Percentiles rank a stretch among this genome's conserved stretches.
Conservation (phyloP, 2,113 vertebrate genomes). For the Saccopteryx leptura region DNA sequence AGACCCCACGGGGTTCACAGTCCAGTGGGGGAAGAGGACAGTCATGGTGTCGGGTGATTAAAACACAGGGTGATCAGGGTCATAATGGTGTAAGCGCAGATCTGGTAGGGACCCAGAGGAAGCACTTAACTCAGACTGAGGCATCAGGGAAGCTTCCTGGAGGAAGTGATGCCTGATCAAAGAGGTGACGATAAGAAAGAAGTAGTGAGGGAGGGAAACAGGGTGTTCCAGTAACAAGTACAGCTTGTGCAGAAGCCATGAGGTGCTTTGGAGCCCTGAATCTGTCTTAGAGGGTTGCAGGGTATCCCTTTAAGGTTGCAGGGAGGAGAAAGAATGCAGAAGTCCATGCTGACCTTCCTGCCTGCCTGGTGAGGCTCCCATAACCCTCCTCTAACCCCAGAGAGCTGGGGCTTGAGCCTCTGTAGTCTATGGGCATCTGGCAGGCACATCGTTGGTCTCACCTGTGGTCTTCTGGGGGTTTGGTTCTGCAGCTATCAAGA, state of each 20-base stretch:
- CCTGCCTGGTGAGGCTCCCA: not conserved
- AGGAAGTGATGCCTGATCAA: not conserved
- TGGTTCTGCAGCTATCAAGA: not conserved
- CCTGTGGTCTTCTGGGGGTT: not conserved
- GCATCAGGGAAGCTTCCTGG: not conserved
- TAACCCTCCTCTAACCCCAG: not conserved
- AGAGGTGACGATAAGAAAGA: not conserved
- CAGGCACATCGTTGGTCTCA: accelerated
- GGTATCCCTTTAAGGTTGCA: not conserved
- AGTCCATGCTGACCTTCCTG: not conserved
- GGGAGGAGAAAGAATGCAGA: not conserved
- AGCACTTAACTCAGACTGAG: not conserved
- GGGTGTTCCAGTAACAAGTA: not conserved
- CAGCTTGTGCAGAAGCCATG: conserved; percentile 1
- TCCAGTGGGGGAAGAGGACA: not conserved
- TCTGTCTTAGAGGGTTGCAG: not conserved
- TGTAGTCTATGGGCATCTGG: not conserved
- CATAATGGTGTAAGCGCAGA: accelerated
- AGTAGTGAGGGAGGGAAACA: not conserved
- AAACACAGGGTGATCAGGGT: no score
- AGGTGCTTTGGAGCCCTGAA: not conserved
- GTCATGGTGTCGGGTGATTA: accelerated
- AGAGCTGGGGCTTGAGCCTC: not conserved
- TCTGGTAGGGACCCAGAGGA: not conserved
- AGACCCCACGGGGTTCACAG: not conserved